These are phyloP conservation scores for Empis livida DNA, from an alignment of 2,888 invertebrate genomes.

Conservation along the genomic window DNA sequence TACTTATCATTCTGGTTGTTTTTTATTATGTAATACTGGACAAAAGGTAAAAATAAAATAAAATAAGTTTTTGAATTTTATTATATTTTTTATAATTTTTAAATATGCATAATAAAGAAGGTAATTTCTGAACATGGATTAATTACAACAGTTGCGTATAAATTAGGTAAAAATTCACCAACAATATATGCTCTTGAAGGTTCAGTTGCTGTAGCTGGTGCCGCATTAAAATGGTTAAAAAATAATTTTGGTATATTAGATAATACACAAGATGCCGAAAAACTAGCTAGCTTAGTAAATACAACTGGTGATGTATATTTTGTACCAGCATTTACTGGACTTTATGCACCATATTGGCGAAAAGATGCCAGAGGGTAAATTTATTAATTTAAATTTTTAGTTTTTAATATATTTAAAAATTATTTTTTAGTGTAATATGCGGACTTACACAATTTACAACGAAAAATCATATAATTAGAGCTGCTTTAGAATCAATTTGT, in stretches of 20 bases:
- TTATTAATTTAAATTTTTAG: no score
- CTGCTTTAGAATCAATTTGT: slow-evolving; percentile 88
- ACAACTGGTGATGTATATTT: slow-evolving; percentile 93
- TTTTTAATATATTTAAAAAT: no score
- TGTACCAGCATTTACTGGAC: slow-evolving; percentile 92
- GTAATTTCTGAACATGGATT: slow-evolving; percentile 80
- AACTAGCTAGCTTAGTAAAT: slow-evolving; percentile 64
- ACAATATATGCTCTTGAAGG: slow-evolving; percentile 94
- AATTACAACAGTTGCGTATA: slow-evolving; percentile 82
- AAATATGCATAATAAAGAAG: no score
- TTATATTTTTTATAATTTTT: no score
- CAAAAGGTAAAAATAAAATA: slow-evolving; percentile 32
- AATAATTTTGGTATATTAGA: slow-evolving; percentile 81
- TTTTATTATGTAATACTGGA: slow-evolving; percentile 92
- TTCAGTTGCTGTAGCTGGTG: slow-evolving; percentile 83
- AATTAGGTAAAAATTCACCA: slow-evolving; percentile 68
- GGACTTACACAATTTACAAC: slow-evolving; percentile 88
- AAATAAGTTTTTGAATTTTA: neutral
- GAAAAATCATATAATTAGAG: slow-evolving; percentile 85
- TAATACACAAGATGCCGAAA: slow-evolving; percentile 55
- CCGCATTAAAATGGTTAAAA: slow-evolving; percentile 83
- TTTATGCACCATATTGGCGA: slow-evolving; percentile 97
- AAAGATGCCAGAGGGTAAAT: slow-evolving; percentile 80
- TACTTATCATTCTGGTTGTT: slow-evolving; percentile 91
- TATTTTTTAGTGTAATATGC: slow-evolving; percentile 60